These are phyloP conservation scores for Hololepta plana DNA, from an alignment of 2,888 invertebrate species.

Conservation along the genomic window DNA sequence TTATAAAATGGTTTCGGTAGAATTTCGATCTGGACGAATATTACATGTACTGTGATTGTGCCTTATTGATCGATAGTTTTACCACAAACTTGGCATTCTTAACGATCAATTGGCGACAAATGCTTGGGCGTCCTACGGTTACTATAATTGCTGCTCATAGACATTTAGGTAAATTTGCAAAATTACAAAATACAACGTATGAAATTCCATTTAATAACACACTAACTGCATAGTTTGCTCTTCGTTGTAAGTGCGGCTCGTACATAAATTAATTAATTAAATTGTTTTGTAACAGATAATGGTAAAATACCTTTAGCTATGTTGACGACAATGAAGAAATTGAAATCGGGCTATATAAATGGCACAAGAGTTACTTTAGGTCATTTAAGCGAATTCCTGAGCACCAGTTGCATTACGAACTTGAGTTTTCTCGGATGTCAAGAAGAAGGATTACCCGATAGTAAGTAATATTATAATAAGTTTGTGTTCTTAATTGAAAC, in stretches of 20 bases:
- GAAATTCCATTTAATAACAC: no score
- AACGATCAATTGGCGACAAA: conserved; percentile 92
- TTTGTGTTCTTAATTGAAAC: no score
- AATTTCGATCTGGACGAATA: conserved; percentile 84
- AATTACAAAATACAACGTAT: no score
- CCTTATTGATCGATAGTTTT: conserved; percentile 85
- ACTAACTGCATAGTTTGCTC: background rate
- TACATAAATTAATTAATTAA: background rate
- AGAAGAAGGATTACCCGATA: conserved; percentile 81
- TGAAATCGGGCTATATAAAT: conserved; percentile 96
- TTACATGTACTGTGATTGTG: conserved; percentile 93
- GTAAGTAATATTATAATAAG: no score
- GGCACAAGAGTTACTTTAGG: conserved; percentile 96
- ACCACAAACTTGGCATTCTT: conserved; percentile 87
- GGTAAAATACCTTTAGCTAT: conserved; percentile 84
- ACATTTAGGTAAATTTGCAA: conserved; percentile 79
- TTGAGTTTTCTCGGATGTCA: conserved; percentile 87
- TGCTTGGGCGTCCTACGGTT: conserved; percentile 91
- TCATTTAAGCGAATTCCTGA: conserved; percentile 86
- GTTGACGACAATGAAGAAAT: conserved; percentile 94
- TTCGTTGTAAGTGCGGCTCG: background rate
- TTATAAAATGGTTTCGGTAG: no score
- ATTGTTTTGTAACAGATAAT: conserved; percentile 45
- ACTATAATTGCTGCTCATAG: conserved; percentile 73
- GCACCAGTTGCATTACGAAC: conserved; percentile 94